Conservation (phyloP, 2,113 vertebrate species). For the Gadus chalcogrammus region DNA sequence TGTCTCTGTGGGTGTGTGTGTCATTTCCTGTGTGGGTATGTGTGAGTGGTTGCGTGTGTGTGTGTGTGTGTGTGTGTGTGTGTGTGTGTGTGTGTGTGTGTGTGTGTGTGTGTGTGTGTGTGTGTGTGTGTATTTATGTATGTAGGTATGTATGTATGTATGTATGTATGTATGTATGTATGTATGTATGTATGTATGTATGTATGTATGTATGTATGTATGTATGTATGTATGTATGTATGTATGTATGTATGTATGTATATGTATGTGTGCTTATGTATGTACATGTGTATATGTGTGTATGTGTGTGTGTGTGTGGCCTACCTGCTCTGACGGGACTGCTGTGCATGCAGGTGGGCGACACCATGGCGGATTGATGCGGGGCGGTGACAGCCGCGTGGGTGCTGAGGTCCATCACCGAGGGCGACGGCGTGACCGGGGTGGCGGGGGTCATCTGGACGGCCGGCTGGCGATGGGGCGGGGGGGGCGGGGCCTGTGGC, state of each 20-base stretch:
- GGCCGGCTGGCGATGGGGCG: conserved; percentile 48
- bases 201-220: too few relatives aligned
- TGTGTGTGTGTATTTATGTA: too few relatives aligned
- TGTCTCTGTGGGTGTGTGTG: neutral
- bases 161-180: too few relatives aligned
- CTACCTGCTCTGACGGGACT: conserved; percentile 81
- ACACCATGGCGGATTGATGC: conserved; percentile 75
- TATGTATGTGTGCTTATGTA: too few relatives aligned
- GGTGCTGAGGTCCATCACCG: conserved; percentile 86
- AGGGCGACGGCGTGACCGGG: conserved; percentile 61
- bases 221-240: too few relatives aligned
- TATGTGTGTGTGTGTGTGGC: neutral
- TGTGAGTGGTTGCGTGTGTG: too few relatives aligned
- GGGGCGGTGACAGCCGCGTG: conserved; percentile 73
- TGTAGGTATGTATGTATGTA: neutral
- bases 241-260: too few relatives aligned
- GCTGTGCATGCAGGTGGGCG: conserved; percentile 82
- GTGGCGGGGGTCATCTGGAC: conserved; percentile 27
- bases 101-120: too few relatives aligned
- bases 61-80: too few relatives aligned
- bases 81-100: too few relatives aligned
- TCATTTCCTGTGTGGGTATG: neutral
- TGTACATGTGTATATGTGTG: neutral
- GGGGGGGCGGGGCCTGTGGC: conserved; percentile 48
- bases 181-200: too few relatives aligned